A percentile compares a stretch with the other conserved stretches of the same genome.
Conservation (phyloP, 2,797 vertebrate genomes). For the Gila robusta region DNA sequence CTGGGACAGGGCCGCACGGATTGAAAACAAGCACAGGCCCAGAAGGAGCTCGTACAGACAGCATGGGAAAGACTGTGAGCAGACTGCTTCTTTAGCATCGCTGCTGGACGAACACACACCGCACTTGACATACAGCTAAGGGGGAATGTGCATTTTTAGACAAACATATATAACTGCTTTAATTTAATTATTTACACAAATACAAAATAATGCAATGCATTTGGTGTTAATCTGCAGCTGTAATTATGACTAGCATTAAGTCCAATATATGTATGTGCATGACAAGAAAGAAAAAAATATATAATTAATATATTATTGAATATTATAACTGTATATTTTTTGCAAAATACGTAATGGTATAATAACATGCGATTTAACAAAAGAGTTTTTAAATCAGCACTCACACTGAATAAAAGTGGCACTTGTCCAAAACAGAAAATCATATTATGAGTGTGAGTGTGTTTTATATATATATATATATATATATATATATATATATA, state of each 20-base stretch:
- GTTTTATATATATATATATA: not conserved
- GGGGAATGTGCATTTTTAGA: not conserved
- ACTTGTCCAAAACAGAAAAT: slow-evolving; percentile 14
- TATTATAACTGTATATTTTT: not conserved
- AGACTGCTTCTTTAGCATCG: slow-evolving; percentile 35
- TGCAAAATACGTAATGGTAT: not conserved
- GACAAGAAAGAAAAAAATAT: not conserved
- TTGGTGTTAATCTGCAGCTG: not conserved
- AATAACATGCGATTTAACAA: not conserved
- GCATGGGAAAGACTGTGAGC: not conserved
- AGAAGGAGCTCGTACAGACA: slow-evolving; percentile 6
- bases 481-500: too few relatives aligned
- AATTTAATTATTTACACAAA: not conserved
- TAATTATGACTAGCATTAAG: not conserved
- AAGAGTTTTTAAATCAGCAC: not conserved
- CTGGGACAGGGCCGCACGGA: slow-evolving; percentile 1
- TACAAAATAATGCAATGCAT: not conserved
- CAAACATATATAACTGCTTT: not conserved
- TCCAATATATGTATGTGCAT: not conserved
- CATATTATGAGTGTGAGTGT: not conserved
- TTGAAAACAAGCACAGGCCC: slow-evolving; percentile 23
- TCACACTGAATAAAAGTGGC: not conserved
- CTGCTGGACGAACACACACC: slow-evolving; percentile 32
- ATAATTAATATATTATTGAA: not conserved
- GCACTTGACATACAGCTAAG: not conserved